Percentiles rank a stretch among this genome's conserved stretches.
These are phyloP conservation scores for Smittia sp. DNA, from an alignment of 2,888 invertebrate species.

Conservation along the genomic window DNA sequence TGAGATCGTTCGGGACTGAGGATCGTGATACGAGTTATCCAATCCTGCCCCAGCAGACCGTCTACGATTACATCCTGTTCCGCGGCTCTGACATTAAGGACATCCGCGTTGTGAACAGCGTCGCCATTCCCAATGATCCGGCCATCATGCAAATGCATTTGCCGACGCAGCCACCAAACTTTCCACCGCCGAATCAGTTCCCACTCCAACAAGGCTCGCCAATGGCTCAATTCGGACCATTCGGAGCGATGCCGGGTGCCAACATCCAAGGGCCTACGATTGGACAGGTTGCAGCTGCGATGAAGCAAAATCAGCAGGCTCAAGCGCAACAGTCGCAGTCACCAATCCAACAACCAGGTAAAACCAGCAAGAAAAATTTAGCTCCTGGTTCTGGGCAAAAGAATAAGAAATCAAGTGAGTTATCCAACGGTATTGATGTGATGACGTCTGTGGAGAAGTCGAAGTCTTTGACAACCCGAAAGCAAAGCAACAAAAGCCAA, in stretches of 20 bases:
- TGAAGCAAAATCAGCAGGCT: no score
- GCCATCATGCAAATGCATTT: conserved; percentile 93
- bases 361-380: conserved; percentile 54
- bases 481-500: conserved; percentile 39
- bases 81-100: conserved; percentile 98
- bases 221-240: conserved; percentile 59
- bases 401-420: conserved; percentile 67
- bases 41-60: conserved; percentile 94
- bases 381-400: conserved; percentile 55
- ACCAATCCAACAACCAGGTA: conserved; percentile 43
- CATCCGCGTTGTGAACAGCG: conserved; percentile 90
- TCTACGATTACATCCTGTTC: conserved; percentile 98
- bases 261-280: conserved; percentile 43
- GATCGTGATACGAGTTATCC: conserved; percentile 93
- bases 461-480: conserved; percentile 20
- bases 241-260: conserved; percentile 47
- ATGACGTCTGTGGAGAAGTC: conserved; percentile 45
- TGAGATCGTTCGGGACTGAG: conserved; percentile 98
- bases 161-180: conserved; percentile 59
- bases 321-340: conserved; percentile 47
- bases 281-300: neutral
- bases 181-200: conserved; percentile 64
- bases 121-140: conserved; percentile 90
- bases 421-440: conserved; percentile 51
- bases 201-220: conserved; percentile 63